Evolutionary conservation across 2,113 vertebrate genomes (phyloP).

Genomic region (Melanerpes formicivorus): DNA sequence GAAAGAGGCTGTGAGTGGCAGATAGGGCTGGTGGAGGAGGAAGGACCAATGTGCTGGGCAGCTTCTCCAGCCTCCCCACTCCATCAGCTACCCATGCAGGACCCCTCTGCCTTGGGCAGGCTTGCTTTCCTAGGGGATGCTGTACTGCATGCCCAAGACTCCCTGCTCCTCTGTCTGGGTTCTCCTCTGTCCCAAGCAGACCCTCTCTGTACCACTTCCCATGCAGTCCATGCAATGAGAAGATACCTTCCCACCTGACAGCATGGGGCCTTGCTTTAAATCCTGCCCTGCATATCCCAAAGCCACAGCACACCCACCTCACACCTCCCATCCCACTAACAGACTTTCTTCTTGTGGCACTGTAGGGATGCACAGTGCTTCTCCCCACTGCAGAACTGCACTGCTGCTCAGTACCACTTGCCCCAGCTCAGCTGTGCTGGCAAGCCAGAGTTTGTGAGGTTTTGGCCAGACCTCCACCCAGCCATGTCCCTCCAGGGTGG

Average conservation of each 20-base stretch:
- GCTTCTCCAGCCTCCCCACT: not conserved
- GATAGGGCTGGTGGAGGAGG: not conserved
- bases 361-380: not conserved
- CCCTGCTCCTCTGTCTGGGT: not conserved
- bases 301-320: not conserved
- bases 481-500: conserved; percentile 31
- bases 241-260: not conserved
- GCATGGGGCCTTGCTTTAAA: not conserved
- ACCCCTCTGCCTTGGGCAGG: accelerated
- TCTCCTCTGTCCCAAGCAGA: not conserved
- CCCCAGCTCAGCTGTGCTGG: conserved; percentile 2
- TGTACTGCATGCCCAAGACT: too few species aligned
- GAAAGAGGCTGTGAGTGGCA: not conserved
- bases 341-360: accelerated
- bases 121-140: not conserved
- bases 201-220: not conserved
- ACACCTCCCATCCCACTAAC: not conserved
- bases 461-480: conserved; percentile 45
- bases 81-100: not conserved
- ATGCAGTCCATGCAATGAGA: not conserved
- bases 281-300: not conserved
- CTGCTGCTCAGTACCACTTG: not conserved
- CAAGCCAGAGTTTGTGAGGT: not conserved
- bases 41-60: not conserved
- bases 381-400: accelerated